Percentiles rank a stretch among this genome's conserved stretches.
phyloP scores from a whole-genome alignment of 2,113 vertebrate species.

The Scytalopus superciliaris region DNA sequence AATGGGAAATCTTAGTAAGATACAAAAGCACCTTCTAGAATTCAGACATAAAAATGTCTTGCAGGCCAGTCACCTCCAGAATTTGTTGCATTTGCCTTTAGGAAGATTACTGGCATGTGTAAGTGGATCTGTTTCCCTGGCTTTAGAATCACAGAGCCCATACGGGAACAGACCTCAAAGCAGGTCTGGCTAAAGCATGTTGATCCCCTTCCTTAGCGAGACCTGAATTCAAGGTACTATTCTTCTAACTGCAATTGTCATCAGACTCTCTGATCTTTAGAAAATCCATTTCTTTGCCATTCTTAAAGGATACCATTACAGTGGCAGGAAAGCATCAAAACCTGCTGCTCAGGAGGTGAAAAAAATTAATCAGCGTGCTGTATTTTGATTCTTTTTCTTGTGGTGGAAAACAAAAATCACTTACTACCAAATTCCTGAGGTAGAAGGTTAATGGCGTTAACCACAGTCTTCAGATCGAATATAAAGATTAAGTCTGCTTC shows the following conservation, averaged over 20 bases:
- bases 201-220: not conserved
- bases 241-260: not conserved
- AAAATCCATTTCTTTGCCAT: not conserved
- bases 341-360: not conserved
- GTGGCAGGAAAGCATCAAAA: not conserved
- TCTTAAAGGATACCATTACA: not conserved
- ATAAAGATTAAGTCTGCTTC: too few species aligned
- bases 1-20: not conserved
- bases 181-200: not conserved
- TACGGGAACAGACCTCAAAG: not conserved
- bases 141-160: not conserved
- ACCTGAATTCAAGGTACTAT: not conserved
- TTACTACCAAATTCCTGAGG: too few species aligned
- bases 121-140: not conserved
- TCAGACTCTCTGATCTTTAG: too few species aligned
- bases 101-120: not conserved
- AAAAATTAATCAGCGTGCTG: not conserved
- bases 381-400: not conserved
- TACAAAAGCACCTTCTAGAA: not conserved
- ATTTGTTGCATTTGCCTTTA: not conserved
- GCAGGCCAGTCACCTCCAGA: accelerated
- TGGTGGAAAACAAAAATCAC: too few species aligned
- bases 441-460: too few species aligned
- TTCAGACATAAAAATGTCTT: not conserved
- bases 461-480: too few species aligned